Base-by-base conservation (phyloP, 2,113 vertebrate genomes). In the Pandion haliaetus region DNA sequence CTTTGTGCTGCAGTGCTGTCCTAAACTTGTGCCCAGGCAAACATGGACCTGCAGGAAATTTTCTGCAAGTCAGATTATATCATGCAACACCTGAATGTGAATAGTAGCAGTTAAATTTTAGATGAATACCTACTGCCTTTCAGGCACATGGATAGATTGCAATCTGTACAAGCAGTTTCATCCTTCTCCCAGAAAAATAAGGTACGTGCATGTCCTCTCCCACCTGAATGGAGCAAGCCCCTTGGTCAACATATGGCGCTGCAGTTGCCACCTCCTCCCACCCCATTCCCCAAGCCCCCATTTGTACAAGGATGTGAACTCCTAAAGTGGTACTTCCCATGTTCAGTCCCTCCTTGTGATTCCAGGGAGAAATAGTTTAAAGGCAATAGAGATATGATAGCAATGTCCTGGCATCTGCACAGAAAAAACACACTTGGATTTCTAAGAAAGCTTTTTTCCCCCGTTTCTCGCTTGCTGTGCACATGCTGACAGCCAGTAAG, bases 341-440 rank as follows among this genome's bases (percentile, higher is more conserved):
- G 47, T 24, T 5, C 42, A 1, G 1, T 15, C 24, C 25, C 40
- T 61, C 32, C 24, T 59, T 59, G 49, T 0, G 0, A 6, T 61
- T 84, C 49, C 52, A 52, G 21, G 17, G 28, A 52, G 21, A 54
- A 25, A n/a, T 0, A 21, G 21, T 20, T 88, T 47, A 73, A 90
- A 88, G 63, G 25, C 50, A 49, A 14, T 0, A 86, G 49, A 76
- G 54, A 17, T 6, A 44, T 17, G 15, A 36, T 10, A 17, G 57
- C 50, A 82, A 55, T 28, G 63, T 20, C 21, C 14, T 72, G 52
- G 40, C 36, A 63, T 19, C 40, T 55, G 38, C 29, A 28, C 38
- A 61, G 44, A 54, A 59, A 62, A 83, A 57, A 5, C 29, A 47
- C 1, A 0, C 25, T 55, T 0, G 0, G 31, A 25, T 86, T 86